Percentiles rank a stretch among this genome's conserved stretches.
Conservation (phyloP, 2,113 vertebrate genomes). For the Mustela lutreola region DNA sequence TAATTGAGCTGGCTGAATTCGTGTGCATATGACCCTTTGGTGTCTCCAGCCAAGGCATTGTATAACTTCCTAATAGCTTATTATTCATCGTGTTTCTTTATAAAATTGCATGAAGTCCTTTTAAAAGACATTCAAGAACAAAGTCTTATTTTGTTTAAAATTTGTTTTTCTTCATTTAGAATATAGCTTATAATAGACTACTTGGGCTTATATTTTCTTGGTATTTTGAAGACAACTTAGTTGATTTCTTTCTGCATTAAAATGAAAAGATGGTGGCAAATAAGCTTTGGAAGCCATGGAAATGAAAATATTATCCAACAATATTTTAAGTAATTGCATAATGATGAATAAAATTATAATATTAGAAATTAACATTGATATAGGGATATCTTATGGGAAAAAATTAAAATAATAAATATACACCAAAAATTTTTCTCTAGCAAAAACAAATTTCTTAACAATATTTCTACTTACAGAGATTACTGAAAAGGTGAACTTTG, state of each 20-base stretch:
- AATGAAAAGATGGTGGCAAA: background rate
- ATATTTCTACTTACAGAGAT: background rate
- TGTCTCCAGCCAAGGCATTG: background rate
- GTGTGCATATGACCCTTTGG: background rate
- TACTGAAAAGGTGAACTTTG: background rate
- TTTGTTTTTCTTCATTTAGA: conserved; percentile 4
- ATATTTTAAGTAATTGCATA: background rate
- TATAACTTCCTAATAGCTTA: conserved; percentile 25
- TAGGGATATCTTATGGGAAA: background rate
- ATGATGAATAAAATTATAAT: background rate
- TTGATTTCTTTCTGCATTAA: background rate
- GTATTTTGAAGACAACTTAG: background rate
- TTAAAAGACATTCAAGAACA: conserved; percentile 7
- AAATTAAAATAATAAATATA: background rate
- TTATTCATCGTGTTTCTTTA: background rate
- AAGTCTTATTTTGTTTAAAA: background rate
- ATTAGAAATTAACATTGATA: background rate
- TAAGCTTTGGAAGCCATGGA: background rate
- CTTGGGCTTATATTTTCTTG: background rate
- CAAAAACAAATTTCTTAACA: background rate
- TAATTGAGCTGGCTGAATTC: conserved; percentile 2
- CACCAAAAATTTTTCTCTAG: background rate
- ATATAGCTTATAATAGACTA: background rate
- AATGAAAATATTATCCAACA: background rate
- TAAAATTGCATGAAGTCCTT: background rate